Percentiles rank a stretch among this genome's conserved stretches.
Evolutionary conservation across 2,113 vertebrate genomes (phyloP).

Genomic region (Caloenas nicobarica): DNA sequence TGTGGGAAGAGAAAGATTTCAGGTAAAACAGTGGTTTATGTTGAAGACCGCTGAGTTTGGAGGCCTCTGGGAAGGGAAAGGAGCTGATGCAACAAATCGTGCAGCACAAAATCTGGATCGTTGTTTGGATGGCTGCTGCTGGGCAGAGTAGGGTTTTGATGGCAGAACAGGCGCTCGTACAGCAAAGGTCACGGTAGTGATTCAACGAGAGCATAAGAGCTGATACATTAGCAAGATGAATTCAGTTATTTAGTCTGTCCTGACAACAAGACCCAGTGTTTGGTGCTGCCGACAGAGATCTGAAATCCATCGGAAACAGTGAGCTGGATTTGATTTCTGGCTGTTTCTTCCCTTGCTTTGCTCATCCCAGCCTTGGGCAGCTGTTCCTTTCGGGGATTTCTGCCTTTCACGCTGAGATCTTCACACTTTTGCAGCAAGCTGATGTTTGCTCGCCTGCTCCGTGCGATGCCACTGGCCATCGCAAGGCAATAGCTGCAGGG

Average conservation of each 20-base stretch:
- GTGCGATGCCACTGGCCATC: background rate
- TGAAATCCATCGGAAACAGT: background rate
- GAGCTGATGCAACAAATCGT: background rate
- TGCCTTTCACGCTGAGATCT: background rate
- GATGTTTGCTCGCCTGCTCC: background rate
- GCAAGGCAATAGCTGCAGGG: background rate
- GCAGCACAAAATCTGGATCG: background rate
- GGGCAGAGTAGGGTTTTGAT: background rate
- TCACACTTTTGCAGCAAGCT: background rate
- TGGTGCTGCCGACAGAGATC: background rate
- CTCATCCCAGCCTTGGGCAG: background rate
- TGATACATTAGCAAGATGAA: background rate
- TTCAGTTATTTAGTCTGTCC: background rate
- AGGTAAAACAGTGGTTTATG: background rate
- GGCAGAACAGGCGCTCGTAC: background rate
- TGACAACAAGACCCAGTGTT: background rate
- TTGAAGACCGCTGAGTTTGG: background rate
- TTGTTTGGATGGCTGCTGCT: background rate
- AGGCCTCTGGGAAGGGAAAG: background rate
- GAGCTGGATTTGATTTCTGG: background rate
- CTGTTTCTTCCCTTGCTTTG: background rate
- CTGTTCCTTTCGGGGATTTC: background rate
- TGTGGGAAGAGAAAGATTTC: background rate
- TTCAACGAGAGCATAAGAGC: accelerated
- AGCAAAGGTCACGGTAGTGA: background rate